These are phyloP conservation scores for Tragelaphus imberbis DNA, from an alignment of 2,113 vertebrate species.

Conservation along the genomic window DNA sequence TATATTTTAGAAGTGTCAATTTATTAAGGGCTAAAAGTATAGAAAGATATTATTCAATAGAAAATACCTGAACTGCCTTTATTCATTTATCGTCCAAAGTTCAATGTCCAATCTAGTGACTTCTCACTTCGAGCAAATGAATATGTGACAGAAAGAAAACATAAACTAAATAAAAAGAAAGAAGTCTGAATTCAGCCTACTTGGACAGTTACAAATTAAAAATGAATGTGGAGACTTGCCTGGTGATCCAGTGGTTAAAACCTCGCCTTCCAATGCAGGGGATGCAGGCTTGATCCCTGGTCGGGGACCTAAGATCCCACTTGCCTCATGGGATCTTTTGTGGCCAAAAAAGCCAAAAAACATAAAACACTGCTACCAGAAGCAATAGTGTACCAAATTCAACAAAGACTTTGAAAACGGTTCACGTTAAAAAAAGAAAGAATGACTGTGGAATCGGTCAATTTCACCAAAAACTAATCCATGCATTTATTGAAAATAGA, in stretches of 20 bases:
- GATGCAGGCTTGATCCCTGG: not conserved
- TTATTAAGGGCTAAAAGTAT: conserved; percentile 15
- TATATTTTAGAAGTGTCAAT: not conserved
- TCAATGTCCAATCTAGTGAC: not conserved
- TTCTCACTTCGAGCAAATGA: conserved; percentile 10
- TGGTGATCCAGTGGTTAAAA: not conserved
- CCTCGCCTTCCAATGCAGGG: not conserved
- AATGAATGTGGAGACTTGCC: not conserved
- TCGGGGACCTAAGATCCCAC: not conserved
- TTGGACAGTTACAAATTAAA: not conserved
- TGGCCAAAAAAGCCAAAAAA: not conserved
- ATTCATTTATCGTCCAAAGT: conserved; percentile 9
- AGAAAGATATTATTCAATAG: conserved; percentile 3
- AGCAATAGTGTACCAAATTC: not conserved
- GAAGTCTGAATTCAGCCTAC: not conserved
- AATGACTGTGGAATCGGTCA: not conserved
- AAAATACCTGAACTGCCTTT: conserved; percentile 16
- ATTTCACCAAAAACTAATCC: not conserved
- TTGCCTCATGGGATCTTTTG: not conserved
- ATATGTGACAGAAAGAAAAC: not conserved
- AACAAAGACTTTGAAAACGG: not conserved
- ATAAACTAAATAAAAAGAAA: not conserved
- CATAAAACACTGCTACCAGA: not conserved
- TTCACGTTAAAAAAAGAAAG: not conserved
- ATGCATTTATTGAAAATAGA: not conserved